A percentile compares a stretch with the other conserved stretches of the same genome.
Evolutionary conservation across 2,797 vertebrate species (phyloP).

Genomic region (Rhynchotus rufescens): DNA sequence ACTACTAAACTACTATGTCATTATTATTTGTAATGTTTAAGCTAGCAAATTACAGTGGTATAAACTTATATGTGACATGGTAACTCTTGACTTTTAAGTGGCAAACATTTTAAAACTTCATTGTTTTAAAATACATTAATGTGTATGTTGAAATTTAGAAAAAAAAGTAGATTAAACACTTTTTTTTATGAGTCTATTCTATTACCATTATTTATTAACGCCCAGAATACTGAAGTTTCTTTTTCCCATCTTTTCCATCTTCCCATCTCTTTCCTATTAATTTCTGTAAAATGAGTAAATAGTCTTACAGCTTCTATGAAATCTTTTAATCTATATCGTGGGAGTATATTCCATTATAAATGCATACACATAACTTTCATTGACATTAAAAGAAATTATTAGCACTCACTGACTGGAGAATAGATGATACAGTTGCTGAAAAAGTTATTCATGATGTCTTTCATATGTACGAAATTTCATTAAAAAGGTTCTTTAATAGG

Average conservation of each 20-base stretch:
- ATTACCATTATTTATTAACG: neutral
- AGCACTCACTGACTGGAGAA: neutral
- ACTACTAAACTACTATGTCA: neutral
- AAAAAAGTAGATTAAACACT: slow-evolving; percentile 4
- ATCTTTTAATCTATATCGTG: neutral
- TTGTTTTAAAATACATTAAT: slow-evolving; percentile 3
- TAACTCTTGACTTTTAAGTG: neutral
- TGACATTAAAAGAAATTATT: neutral
- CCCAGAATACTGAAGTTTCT: neutral
- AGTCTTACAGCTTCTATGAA: neutral
- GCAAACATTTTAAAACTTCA: neutral
- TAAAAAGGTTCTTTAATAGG: neutral
- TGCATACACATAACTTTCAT: neutral
- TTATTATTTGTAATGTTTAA: neutral
- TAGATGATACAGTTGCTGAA: neutral
- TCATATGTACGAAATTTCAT: neutral
- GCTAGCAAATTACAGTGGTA: neutral
- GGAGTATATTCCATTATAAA: neutral
- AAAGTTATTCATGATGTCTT: neutral
- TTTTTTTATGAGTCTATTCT: neutral
- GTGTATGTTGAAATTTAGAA: neutral
- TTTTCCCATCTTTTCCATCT: neutral
- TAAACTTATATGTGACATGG: neutral
- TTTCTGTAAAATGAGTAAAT: slow-evolving; percentile 1
- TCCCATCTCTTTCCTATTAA: neutral